phyloP scores from a whole-genome alignment of 2,113 vertebrate genomes.

The Anoura caudifer region DNA sequence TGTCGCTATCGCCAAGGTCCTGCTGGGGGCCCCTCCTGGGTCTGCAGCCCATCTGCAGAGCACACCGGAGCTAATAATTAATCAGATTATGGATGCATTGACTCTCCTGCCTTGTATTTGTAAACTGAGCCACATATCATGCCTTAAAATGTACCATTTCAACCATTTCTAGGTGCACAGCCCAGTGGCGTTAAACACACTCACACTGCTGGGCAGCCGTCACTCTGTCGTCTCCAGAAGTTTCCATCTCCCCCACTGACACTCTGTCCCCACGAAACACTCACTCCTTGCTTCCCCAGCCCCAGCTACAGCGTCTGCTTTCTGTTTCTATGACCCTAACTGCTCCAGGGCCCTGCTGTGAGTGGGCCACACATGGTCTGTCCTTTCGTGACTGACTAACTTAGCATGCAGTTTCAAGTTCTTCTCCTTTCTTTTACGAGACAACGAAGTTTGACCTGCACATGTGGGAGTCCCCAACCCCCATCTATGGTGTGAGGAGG shows the following conservation, averaged over 20 bases:
- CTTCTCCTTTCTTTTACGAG: too few species aligned
- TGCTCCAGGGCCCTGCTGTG: background rate
- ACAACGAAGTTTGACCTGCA: too few species aligned
- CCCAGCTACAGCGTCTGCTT: rapidly evolving
- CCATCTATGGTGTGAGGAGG: background rate
- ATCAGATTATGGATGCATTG: background rate
- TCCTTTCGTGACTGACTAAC: rapidly evolving
- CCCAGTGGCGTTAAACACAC: rapidly evolving
- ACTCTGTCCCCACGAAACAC: background rate
- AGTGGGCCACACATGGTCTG: rapidly evolving
- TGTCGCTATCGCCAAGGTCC: background rate
- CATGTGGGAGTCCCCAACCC: too few species aligned
- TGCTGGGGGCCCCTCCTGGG: background rate
- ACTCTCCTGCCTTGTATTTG: background rate
- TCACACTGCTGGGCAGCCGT: rapidly evolving
- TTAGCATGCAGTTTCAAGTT: rapidly evolving
- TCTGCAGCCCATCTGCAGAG: background rate
- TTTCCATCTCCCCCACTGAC: background rate
- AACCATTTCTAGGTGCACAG: rapidly evolving
- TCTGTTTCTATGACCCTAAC: background rate
- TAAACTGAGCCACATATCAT: background rate
- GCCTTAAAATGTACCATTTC: rapidly evolving
- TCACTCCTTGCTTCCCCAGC: rapidly evolving
- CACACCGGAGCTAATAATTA: background rate
- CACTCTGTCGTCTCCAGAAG: background rate